These are phyloP conservation scores for Mastigias papua DNA, from an alignment of 30 jellyfish, hydroid and myxozoan species.

Conservation along the genomic window DNA sequence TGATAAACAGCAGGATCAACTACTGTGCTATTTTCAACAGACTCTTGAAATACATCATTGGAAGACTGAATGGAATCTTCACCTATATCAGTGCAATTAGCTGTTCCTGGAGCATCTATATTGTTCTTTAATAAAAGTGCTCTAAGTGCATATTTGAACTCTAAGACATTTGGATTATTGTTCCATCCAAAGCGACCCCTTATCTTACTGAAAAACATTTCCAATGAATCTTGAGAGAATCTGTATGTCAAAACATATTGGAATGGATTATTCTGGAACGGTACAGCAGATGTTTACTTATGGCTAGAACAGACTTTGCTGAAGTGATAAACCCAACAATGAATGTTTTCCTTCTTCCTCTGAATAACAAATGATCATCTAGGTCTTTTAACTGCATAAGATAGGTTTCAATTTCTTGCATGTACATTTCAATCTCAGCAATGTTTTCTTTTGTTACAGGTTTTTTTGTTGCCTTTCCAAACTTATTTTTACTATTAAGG, in stretches of 20 bases:
- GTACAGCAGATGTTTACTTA: slow-evolving; percentile 9
- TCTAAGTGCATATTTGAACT: slow-evolving; percentile 52
- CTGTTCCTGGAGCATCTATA: slow-evolving; percentile 37
- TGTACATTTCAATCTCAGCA: slow-evolving; percentile 2
- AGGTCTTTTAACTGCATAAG: neutral
- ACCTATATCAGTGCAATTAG: slow-evolving; percentile 8
- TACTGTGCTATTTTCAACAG: no score
- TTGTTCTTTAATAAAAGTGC: slow-evolving; percentile 35
- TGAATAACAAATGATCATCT: neutral
- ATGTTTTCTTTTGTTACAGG: slow-evolving; percentile 34
- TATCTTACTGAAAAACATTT: slow-evolving; percentile 48
- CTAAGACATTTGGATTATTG: slow-evolving; percentile 44
- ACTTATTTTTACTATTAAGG: slow-evolving; percentile 22
- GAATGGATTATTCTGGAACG: neutral
- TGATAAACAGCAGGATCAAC: slow-evolving; percentile 1
- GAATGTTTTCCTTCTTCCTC: slow-evolving; percentile 24
- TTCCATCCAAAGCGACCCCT: slow-evolving; percentile 72
- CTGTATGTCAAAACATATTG: slow-evolving; percentile 33
- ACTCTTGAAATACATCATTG: no score
- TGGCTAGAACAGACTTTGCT: slow-evolving; percentile 30
- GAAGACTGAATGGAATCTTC: neutral
- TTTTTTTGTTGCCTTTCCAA: slow-evolving; percentile 24
- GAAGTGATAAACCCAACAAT: slow-evolving; percentile 20
- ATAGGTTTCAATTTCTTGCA: slow-evolving; percentile 20
- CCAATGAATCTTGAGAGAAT: slow-evolving; percentile 42